phyloP scores from a whole-genome alignment of 2,113 vertebrate genomes.

The Aptenodytes patagonicus region DNA sequence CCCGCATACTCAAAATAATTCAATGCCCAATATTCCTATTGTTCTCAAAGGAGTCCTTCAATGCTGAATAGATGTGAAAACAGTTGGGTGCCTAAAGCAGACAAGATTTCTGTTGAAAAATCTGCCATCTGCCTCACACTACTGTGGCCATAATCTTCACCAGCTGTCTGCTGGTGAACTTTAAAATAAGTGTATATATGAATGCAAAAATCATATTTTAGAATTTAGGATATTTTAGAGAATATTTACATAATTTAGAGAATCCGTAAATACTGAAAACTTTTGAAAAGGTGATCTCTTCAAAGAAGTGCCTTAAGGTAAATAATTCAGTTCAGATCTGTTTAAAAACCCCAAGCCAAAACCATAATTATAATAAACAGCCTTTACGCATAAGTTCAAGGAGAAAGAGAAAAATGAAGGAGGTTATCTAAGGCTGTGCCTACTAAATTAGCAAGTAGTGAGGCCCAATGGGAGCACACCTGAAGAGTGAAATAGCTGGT shows the following conservation, averaged over 20 bases:
- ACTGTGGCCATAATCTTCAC: not conserved
- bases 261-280: not conserved
- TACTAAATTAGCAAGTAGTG: not conserved
- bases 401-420: not conserved
- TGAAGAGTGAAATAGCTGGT: not conserved
- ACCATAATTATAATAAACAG: not conserved
- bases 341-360: not conserved
- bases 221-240: not conserved
- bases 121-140: not conserved
- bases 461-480: not conserved
- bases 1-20: not conserved
- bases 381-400: not conserved
- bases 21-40: not conserved
- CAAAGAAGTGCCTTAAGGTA: not conserved
- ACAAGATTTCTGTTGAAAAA: not conserved
- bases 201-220: not conserved
- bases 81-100: not conserved
- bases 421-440: not conserved
- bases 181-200: not conserved
- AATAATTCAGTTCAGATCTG: not conserved
- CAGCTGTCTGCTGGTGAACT: not conserved
- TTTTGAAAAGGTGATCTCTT: not conserved
- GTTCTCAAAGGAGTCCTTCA: not conserved
- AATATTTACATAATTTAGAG: not conserved
- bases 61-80: not conserved